Evolutionary conservation across 1,140 invertebrate species (phyloP), one percentile per base, ranked within the genome.

Genomic region (Neocloeon triangulifer): DNA sequence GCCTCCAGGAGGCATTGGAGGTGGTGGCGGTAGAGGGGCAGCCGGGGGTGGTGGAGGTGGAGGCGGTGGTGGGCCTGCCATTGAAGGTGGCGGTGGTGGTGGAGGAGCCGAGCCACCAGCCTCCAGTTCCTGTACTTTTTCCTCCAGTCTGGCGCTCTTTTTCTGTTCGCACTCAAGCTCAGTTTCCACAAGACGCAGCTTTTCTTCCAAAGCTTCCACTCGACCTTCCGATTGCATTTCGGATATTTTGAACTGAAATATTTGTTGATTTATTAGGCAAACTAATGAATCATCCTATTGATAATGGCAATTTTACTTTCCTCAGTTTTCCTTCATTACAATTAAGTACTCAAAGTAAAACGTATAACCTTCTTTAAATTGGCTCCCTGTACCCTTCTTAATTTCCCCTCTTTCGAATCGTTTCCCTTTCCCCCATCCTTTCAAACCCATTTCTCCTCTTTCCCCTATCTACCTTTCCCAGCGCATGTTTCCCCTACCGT

Each of bases 161-260:
- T 67, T 55, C 13, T 60, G 37, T 2, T 67, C 64, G 34, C 61
- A 57, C 30, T 62, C 53, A 2, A 72, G 50, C 39, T 75, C 70
- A 4, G 65, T 62, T 42, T 74, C 71, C 0, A 67, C 64, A 0
- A 74, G 42, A 45, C 61, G 66, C n/a, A 77, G 51, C 37, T 70
- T 71, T 43, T 74, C 71, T 39, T 74, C 68, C 26, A 73, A 58
- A 5, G 73, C 53, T 30, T 73, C 64, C 16, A 69, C 61, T 38
- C 73, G 65, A 1, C 65, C 62, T 33, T 71, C 66, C 22, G 62
- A 61, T 34, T 71, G 64, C 41, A 61, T 61, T 36, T 71, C 66
- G 27, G 69, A 60, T 15, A 74, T 39, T 48, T 72, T 68, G 28
- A 73, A 59, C 56, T 75, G 58, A 3, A 61, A 51, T 21, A 17